A percentile compares a stretch with the other conserved stretches of the same genome.
These are phyloP conservation scores for Ostrea denselamellosa DNA, from an alignment of 1,140 invertebrate genomes.

Conservation along the genomic window DNA sequence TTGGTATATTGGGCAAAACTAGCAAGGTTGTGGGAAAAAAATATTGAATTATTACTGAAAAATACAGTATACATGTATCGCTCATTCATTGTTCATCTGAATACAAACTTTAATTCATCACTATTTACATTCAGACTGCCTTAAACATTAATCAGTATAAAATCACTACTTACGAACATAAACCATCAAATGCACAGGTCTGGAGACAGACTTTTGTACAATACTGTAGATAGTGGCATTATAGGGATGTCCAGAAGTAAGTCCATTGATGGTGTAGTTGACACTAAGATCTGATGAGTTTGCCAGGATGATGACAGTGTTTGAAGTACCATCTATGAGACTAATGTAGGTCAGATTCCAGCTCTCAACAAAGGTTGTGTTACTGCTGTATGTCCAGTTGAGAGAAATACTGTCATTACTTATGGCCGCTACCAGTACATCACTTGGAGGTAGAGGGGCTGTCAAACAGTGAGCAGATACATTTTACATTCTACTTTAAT, in stretches of 20 bases:
- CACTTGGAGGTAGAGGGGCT: constrained; percentile 59
- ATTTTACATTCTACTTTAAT: neutral
- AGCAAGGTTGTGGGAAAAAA: no score
- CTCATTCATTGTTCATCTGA: no score
- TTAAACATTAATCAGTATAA: no score
- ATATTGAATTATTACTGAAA: no score
- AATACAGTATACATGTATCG: no score
- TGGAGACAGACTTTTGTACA: constrained; percentile 53
- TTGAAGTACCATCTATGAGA: neutral
- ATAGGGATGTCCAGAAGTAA: constrained; percentile 62
- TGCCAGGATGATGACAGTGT: constrained; percentile 17
- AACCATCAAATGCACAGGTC: constrained; percentile 40
- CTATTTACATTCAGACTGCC: no score
- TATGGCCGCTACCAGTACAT: constrained; percentile 26
- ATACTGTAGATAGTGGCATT: constrained; percentile 54
- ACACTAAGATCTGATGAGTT: neutral
- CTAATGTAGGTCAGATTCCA: constrained; percentile 52
- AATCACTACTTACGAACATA: constrained; percentile 62
- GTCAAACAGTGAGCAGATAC: constrained; percentile 31
- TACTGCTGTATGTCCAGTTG: constrained; percentile 55
- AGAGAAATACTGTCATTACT: constrained; percentile 53
- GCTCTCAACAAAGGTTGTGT: constrained; percentile 50
- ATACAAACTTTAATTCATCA: no score
- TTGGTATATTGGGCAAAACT: no score
- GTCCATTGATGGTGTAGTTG: neutral